Evolutionary conservation across 2,113 vertebrate genomes (phyloP).

Genomic region (Hyaena hyaena): DNA sequence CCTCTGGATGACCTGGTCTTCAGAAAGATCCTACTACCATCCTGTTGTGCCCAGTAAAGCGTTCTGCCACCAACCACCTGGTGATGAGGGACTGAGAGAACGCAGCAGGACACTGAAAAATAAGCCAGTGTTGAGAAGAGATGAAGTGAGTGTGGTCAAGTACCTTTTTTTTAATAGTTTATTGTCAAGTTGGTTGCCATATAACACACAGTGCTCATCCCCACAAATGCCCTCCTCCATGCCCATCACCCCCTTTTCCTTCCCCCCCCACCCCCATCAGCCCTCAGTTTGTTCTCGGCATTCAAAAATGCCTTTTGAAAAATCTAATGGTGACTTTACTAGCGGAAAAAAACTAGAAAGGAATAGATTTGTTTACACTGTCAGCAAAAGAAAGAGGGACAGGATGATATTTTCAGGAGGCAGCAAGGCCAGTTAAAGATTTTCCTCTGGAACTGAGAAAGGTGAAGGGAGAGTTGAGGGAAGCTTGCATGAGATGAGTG

Average conservation of each 20-base stretch:
- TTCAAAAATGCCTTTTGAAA: neutral
- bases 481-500: neutral
- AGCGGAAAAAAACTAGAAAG: neutral
- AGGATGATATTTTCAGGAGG: neutral
- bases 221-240: too few species aligned
- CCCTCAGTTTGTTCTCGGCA: too few species aligned
- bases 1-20: neutral
- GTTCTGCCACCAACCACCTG: neutral
- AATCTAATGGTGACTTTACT: neutral
- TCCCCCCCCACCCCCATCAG: too few species aligned
- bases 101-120: too few species aligned
- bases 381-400: neutral
- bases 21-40: neutral
- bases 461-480: neutral
- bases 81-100: neutral
- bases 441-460: neutral
- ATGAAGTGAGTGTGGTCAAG: neutral
- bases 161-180: neutral
- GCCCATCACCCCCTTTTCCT: too few species aligned
- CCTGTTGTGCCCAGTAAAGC: neutral
- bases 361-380: neutral
- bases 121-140: neutral
- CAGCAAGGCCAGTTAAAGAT: neutral
- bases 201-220: too few species aligned
- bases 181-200: too few species aligned